Base-by-base conservation (phyloP, 2,797 vertebrate species). In the Dromococcyx pavoninus region DNA sequence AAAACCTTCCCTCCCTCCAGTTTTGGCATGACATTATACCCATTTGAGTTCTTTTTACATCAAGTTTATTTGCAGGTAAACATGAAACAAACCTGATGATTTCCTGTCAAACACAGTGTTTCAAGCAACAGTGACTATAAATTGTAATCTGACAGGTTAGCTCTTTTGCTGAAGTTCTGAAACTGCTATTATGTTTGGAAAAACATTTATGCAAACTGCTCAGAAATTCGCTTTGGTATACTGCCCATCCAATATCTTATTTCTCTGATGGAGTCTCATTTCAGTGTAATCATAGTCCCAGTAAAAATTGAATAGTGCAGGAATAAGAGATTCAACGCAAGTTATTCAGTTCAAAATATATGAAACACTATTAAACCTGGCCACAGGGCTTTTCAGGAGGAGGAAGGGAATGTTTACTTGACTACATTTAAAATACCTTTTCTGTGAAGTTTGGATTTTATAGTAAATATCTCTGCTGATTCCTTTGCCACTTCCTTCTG, bases 191-290 rank as follows among this genome's bases (percentile, higher is more conserved):
- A 75, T 51, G 60, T 41, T 14, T 72, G 70, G 43, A 30, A 92
- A 97, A 96, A 91, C 64, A 91, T 95, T 97, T 95, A 96, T 91
- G 87, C 90, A 94, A 93, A 96, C 89, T 70, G 73, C 88, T 94
- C 58, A 74, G 90, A 96, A 95, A 96, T 94, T 92, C 41, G 11
- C 73, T 83, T 88, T 97, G 96, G 88, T 97, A 91, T 82, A 41
- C 85, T 95, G 85, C 95, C 93, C 77, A 85, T 92, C 88, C 95
- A 93, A 79, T 93, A 96, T 92, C 91, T 96, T 93, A 89, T 89
- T 96, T 90, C 88, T 96, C 70, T 61, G 32, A 94, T 87, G 91
- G 83, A 96, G 88, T 83, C 89, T 95, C 96, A 93, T 96, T 95
- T 96, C 94, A 82, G n/a, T 82, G 94, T 91, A 97, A 94, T 96